Evolutionary conservation across 2,888 invertebrate genomes (phyloP), one percentile per base, ranked within the genome.

Genomic region (Entomobrya multifasciata): DNA sequence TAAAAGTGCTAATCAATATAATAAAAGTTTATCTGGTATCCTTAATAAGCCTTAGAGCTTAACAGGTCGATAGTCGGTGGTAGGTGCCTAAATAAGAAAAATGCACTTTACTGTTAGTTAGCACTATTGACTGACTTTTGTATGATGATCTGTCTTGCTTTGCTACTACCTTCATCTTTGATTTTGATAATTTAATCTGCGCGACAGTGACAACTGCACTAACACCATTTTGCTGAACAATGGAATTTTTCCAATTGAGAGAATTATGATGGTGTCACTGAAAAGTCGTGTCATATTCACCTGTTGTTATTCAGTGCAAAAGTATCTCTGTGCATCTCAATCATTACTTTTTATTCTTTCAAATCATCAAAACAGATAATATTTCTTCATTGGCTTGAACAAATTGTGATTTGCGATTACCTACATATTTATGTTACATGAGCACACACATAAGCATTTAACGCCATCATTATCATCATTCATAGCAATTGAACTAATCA

Each of bases 171-270:
- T 76, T 76, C 74, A 76, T 76, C 74, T 76, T 76, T 76, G 74
- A 76, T 76, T 76, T 76, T 76, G 74, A 76, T 76, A 76, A 76
- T 76, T 76, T 76, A 76, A 76, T 76, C 74, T 55, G 55, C n/a
- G 17, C 52, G 74, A 76, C 74, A 76, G 74, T 76, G 74, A 76
- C 74, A 76, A 76, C 74, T 55, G 4, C 36, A 52, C 30, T 55
- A 55, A 52, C 52, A 22, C 74, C 52, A 55, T 76, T 62, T 17
- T n/a, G 20, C 3, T 22, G 11, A 57, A 76, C 55, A 72, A 76
- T 76, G 55, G 20, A 6, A 55, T 47, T 22, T 70, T 76, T n/a
- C n/a, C n/a, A n/a, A 17, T 36, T 65, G n/a, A 41, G 44, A 44
- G 67, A 41, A 36, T 36, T 36, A n/a, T n/a, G n/a, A n/a, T n/a